These are phyloP conservation scores for Mesocricetus auratus DNA, from an alignment of 2,113 vertebrate species.

Conservation along the genomic window DNA sequence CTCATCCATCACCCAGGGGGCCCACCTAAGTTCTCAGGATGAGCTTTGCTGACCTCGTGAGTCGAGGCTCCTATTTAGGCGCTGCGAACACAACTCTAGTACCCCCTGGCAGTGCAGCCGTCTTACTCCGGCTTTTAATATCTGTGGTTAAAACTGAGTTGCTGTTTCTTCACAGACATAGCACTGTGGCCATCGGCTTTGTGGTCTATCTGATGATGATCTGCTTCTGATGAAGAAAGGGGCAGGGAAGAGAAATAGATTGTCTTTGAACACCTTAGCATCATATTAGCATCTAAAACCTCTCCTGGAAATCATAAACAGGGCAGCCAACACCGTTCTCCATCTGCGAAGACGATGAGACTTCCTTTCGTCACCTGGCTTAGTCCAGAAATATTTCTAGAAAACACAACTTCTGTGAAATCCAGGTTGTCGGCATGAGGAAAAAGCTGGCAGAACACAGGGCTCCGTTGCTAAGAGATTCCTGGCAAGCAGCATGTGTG, in stretches of 20 bases:
- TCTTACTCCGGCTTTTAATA: slow-evolving; percentile 33
- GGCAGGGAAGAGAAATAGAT: slow-evolving; percentile 77
- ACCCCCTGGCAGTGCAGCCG: background rate
- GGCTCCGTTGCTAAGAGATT: slow-evolving; percentile 85
- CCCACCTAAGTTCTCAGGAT: background rate
- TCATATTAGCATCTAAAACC: slow-evolving; percentile 71
- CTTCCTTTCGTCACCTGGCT: slow-evolving; percentile 76
- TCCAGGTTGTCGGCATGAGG: slow-evolving; percentile 84
- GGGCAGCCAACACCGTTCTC: slow-evolving; percentile 67
- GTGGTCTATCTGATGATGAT: slow-evolving; percentile 62
- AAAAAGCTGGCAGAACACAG: slow-evolving; percentile 86
- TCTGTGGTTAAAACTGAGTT: slow-evolving; percentile 66
- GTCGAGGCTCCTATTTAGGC: background rate
- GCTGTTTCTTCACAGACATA: slow-evolving; percentile 41
- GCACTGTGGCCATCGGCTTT: slow-evolving; percentile 51
- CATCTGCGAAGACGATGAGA: slow-evolving; percentile 76
- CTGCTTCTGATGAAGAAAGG: slow-evolving; percentile 79
- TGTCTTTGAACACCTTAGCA: slow-evolving; percentile 25
- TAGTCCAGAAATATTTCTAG: slow-evolving; percentile 78
- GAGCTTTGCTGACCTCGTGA: background rate
- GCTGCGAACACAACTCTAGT: fast-evolving
- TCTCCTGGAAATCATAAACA: slow-evolving; percentile 69
- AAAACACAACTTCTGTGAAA: slow-evolving; percentile 84
- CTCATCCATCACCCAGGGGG: background rate
- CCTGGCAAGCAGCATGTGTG: slow-evolving; percentile 74